Base-by-base conservation (phyloP, 1,140 invertebrate species). In the Bicyclus anynana region DNA sequence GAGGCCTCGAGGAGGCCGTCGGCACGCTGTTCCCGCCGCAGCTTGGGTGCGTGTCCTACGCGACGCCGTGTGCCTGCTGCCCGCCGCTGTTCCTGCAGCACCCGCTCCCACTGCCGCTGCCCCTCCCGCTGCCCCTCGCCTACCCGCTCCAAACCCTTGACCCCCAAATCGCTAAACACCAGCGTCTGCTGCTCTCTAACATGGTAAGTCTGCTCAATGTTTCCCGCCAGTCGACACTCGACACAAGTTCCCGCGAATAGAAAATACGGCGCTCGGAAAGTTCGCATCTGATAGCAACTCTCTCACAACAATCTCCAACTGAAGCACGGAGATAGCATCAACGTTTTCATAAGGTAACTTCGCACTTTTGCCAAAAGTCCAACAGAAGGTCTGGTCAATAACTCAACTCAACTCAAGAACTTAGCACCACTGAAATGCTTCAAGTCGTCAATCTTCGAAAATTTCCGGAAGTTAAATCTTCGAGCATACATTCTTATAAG, bases 101-200 rank as follows among this genome's bases (percentile, higher is more conserved):
- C 49, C 80, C 80, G 57, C 77, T 80, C 52, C 77, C 76, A 55
- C 63, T 85, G 59, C 80, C 82, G 48, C 56, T 85, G 70, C 82
- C 81, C 59, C 82, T 84, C 38, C 77, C 79, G 65, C 69, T 83
- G 63, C 83, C 81, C 60, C 69, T 85, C 35, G 77, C 81, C 42
- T 73, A 78, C 65, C 82, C 80, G 62, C 72, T 85, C 74, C 78
- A 84, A 71, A 66, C 83, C 65, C 70, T 84, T 69, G 82, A 84
- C 60, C 80, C 77, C 53, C 83, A 82, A 76, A 55, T 84, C 76
- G 82, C 77, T 82, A 87, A 88, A 85, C 84, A 80, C 66, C 85
- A 87, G 74, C 81, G 88, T 72, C 77, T 83, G 85, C 87, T 78
- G 84, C 87, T 87, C 87, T 87, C 88, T 88, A 90, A 89, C 86